A percentile compares a stretch with the other conserved stretches of the same genome.
phyloP scores from a whole-genome alignment of 2,797 vertebrate species.

The Chrosomus eos region DNA sequence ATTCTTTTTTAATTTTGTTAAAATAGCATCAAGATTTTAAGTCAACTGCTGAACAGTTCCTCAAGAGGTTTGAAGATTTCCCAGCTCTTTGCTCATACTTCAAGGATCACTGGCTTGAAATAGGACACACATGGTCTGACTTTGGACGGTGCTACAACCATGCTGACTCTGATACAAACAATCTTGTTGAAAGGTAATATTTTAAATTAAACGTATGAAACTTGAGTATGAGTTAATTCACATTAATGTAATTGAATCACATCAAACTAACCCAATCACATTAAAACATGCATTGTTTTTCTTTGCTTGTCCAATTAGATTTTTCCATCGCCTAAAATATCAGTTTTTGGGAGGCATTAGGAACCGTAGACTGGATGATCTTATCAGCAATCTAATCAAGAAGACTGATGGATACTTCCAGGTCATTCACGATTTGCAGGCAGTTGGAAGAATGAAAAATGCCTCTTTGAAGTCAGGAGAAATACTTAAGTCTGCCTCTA shows the following conservation, averaged over 20 bases:
- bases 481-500: too few relatives aligned
- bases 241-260: neutral
- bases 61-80: conserved; percentile 17
- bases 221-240: neutral
- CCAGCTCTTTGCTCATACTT: conserved; percentile 23
- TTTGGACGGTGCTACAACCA: conserved; percentile 19
- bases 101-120: conserved; percentile 8
- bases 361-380: too few relatives aligned
- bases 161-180: conserved; percentile 9
- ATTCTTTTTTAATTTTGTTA: neutral
- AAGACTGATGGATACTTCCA: too few relatives aligned
- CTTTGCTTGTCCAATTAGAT: too few relatives aligned
- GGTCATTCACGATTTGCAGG: too few relatives aligned
- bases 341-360: too few relatives aligned
- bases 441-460: too few relatives aligned
- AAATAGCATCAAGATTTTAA: neutral
- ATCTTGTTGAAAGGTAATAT: conserved; percentile 2
- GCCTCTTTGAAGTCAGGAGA: too few relatives aligned
- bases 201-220: neutral
- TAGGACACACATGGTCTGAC: conserved; percentile 18
- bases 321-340: too few relatives aligned
- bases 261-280: too few relatives aligned
- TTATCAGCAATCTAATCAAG: too few relatives aligned
- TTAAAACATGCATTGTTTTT: too few relatives aligned
- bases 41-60: conserved; percentile 3